These are phyloP conservation scores for zebrafish (Danio rerio) DNA, from an alignment of 2,113 vertebrate species.

Conservation along the genomic window DNA sequence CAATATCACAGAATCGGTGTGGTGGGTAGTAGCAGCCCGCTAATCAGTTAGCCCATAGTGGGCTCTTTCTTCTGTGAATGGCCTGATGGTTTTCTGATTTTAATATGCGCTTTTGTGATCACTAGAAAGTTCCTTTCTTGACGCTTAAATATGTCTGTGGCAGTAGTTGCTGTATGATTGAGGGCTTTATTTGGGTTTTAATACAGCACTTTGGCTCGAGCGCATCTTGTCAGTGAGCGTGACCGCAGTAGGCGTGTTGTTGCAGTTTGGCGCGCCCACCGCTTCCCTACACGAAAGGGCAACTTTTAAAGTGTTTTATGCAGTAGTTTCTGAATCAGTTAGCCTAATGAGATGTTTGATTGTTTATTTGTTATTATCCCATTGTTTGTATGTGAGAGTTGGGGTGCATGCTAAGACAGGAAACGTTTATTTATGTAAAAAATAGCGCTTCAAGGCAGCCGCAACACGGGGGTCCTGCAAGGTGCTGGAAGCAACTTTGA, in stretches of 20 bases:
- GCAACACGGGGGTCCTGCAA: too few species aligned
- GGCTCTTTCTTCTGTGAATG: conserved; percentile 30
- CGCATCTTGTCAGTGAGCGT: conserved; percentile 26
- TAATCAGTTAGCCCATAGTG: conserved; percentile 25
- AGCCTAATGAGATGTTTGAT: neutral
- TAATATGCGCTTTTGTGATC: neutral
- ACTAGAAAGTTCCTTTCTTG: neutral
- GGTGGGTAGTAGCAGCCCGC: conserved; percentile 25
- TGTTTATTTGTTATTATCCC: too few species aligned
- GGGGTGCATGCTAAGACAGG: too few species aligned
- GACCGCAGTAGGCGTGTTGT: conserved; percentile 50
- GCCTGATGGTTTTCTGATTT: neutral
- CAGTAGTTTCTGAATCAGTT: too few species aligned
- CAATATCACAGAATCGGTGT: neutral
- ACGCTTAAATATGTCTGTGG: neutral
- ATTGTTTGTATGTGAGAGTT: too few species aligned
- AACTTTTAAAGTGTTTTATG: neutral
- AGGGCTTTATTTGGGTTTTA: neutral
- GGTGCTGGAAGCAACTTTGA: too few species aligned
- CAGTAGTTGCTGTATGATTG: neutral
- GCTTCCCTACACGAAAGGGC: conserved; percentile 47
- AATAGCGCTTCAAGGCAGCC: too few species aligned
- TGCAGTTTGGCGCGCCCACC: conserved; percentile 43
- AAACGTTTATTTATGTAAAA: too few species aligned
- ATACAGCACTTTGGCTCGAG: neutral